A percentile compares a stretch with the other conserved stretches of the same genome.
Evolutionary conservation across 2,113 vertebrate genomes (phyloP).

Genomic region (Neogale vison): DNA sequence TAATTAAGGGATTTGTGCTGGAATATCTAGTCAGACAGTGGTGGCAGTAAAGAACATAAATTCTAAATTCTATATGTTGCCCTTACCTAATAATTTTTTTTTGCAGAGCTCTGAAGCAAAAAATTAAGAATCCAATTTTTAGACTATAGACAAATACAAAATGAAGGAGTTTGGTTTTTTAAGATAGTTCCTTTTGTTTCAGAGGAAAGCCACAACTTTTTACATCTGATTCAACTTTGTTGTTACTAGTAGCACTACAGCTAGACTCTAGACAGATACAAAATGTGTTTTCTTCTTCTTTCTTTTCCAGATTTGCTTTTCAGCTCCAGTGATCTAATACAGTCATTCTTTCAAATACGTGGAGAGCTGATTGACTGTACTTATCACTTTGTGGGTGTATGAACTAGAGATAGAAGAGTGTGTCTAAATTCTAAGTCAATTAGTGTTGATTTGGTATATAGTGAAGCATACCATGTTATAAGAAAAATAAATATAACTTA

Average conservation of each 20-base stretch:
- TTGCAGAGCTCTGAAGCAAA: not conserved
- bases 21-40: not conserved
- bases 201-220: not conserved
- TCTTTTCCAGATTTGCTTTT: conserved; percentile 11
- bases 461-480: conserved; percentile 59
- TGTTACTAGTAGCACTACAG: not conserved
- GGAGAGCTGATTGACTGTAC: not conserved
- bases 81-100: not conserved
- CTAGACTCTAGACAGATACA: not conserved
- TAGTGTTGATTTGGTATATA: conserved; percentile 32
- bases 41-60: not conserved
- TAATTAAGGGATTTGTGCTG: not conserved
- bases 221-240: not conserved
- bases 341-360: not conserved
- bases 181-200: conserved; percentile 14
- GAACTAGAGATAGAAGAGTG: conserved; percentile 42
- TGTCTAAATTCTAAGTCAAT: conserved; percentile 63
- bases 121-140: not conserved
- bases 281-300: not conserved
- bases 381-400: not conserved
- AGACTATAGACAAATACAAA: not conserved
- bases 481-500: conserved; percentile 75
- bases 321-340: not conserved
- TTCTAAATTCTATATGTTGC: not conserved
- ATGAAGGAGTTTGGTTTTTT: not conserved